Evolutionary conservation across 1,140 invertebrate genomes (phyloP).

Genomic region (Aricia agestis): DNA sequence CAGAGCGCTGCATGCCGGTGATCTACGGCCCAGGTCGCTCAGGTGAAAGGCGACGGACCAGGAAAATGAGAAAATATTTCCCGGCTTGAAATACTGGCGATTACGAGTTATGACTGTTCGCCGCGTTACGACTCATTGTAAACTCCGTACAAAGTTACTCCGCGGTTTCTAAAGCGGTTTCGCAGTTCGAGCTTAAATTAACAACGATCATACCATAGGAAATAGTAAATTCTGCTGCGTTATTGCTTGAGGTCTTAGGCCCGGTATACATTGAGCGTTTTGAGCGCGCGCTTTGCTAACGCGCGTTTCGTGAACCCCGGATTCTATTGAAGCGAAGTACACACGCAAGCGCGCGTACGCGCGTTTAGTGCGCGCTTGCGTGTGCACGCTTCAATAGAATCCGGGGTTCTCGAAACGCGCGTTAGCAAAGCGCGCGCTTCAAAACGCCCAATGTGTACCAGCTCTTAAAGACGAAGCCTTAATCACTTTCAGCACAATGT

Average conservation of each 20-base stretch:
- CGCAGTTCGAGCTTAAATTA: neutral
- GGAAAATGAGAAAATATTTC: constrained; percentile 11
- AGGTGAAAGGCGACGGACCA: constrained; percentile 39
- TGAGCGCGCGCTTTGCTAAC: too few species aligned
- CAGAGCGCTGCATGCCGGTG: constrained; percentile 26
- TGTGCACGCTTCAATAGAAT: too few species aligned
- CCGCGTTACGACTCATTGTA: neutral
- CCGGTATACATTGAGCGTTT: too few species aligned
- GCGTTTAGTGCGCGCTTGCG: too few species aligned
- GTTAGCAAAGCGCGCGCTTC: too few species aligned
- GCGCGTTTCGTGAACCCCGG: too few species aligned
- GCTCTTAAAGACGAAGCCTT: too few species aligned
- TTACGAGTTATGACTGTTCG: constrained; percentile 9
- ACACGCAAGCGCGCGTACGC: too few species aligned
- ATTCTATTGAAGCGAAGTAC: too few species aligned
- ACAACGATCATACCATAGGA: neutral
- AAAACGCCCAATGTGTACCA: too few species aligned
- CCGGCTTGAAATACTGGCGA: neutral
- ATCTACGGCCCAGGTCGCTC: constrained; percentile 28
- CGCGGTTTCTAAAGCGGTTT: neutral
- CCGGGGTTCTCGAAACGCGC: too few species aligned
- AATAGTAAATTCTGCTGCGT: neutral
- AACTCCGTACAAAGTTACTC: neutral
- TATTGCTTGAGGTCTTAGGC: too few species aligned
- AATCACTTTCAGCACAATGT: neutral